phyloP scores from a whole-genome alignment of 2,888 invertebrate species.

The Halocaridina rubra region DNA sequence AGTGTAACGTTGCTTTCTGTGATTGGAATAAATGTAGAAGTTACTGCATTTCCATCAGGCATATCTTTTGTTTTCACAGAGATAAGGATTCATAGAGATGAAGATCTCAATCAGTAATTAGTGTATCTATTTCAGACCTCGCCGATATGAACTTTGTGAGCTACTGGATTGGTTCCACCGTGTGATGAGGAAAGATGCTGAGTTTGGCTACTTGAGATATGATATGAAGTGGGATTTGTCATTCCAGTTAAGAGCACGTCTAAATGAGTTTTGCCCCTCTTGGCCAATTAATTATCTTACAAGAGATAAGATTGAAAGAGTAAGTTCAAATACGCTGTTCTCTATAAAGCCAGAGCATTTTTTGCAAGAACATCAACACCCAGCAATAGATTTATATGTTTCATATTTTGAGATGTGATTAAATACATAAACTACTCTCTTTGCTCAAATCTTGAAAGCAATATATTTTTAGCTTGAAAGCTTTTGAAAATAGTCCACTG shows the following conservation, averaged over 20 bases:
- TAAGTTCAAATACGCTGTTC: constrained; percentile 67
- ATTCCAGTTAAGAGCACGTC: constrained; percentile 76
- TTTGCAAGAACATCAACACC: not conserved
- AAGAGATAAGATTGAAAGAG: constrained; percentile 85
- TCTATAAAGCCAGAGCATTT: not conserved
- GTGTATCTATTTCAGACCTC: constrained; percentile 66
- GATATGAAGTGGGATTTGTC: constrained; percentile 80
- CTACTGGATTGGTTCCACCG: constrained; percentile 86
- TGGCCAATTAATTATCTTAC: constrained; percentile 78
- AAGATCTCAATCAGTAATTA: not conserved
- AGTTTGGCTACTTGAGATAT: constrained; percentile 78
- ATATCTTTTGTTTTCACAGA: too few species aligned
- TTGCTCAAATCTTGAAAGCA: too few species aligned
- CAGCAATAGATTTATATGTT: not conserved
- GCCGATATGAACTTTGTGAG: constrained; percentile 82
- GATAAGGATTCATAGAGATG: too few species aligned
- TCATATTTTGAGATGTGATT: too few species aligned
- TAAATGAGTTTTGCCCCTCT: constrained; percentile 75
- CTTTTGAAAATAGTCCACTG: too few species aligned
- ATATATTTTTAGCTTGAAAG: too few species aligned
- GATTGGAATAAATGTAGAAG: too few species aligned
- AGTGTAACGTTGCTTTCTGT: too few species aligned
- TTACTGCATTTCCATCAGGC: too few species aligned
- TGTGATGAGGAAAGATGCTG: constrained; percentile 77
- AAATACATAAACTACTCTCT: too few species aligned